Evolutionary conservation across 2,888 invertebrate genomes (phyloP), one percentile per base, ranked within the genome.

Genomic region (Microplitis deprimator): DNA sequence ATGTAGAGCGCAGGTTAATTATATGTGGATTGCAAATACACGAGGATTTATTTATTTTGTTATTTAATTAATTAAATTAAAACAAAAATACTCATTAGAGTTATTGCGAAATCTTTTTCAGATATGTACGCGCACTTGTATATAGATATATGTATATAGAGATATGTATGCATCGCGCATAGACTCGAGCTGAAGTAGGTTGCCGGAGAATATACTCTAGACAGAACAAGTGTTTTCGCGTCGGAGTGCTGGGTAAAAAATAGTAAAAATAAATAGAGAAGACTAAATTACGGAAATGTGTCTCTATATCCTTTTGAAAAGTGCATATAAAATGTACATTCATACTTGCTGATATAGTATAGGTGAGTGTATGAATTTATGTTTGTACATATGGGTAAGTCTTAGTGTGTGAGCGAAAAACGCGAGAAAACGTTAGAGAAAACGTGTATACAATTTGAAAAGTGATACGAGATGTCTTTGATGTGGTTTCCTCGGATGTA

Each of bases 401-500:
- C 10, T 50, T 1, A 50, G 50, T 29, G 50, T 50, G 50, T 50
- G 13, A 65, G 13, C 1, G 29, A 69, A 69, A 75, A 75, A 75
- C 60, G 61, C 68, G 69, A 75, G 68, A 75, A 62, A 74, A 68
- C 50, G 50, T 39, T 38, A 59, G 68, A n/a, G 67, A 60, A 74
- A 61, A 69, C 62, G 60, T 61, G 62, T 68, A 75, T 62, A 75
- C 75, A 68, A 68, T 75, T 75, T 75, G 62, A 68, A 75, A 69
- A 75, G 69, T 75, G 75, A 75, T 75, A 68, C 41, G 39, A 74
- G 68, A 68, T 61, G 61, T 68, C 75, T 75, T 75, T 75, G 75
- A 75, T 41, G 68, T 75, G 75, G 75, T 65, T 75, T 75, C 68
- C 68, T 69, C 75, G 68, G 69, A 75, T 68, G 61, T 61, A 39